A percentile compares a stretch with the other conserved stretches of the same genome.
Evolutionary conservation across 2,113 vertebrate species (phyloP).

Genomic region (Melanerpes formicivorus): DNA sequence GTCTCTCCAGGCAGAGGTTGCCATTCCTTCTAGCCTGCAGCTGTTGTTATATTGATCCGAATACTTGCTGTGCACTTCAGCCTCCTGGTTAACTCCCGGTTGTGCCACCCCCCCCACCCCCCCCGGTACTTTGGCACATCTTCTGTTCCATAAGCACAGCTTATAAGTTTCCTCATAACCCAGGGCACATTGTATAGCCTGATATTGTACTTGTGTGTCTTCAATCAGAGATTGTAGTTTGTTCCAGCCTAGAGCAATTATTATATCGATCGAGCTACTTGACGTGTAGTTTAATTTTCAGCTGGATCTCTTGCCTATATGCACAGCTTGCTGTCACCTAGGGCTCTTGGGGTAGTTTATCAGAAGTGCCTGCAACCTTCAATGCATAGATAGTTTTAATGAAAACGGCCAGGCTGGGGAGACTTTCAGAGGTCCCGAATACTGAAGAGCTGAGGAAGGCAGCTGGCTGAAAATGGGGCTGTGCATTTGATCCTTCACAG

Average conservation of each 20-base stretch:
- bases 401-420: background rate
- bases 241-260: constrained; percentile 56
- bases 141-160: background rate
- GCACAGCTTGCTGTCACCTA: constrained; percentile 7
- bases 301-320: constrained; percentile 18
- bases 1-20: background rate
- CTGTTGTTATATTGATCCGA: background rate
- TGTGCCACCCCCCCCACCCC: background rate
- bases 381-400: background rate
- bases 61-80: background rate
- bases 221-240: constrained; percentile 19
- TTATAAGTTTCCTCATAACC: background rate
- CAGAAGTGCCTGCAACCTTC: background rate
- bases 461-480: background rate
- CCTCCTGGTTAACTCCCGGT: background rate
- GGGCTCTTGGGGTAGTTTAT: constrained; percentile 17
- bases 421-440: background rate
- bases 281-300: constrained; percentile 63
- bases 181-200: background rate
- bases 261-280: constrained; percentile 41
- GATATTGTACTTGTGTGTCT: background rate
- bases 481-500: background rate
- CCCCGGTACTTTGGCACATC: background rate
- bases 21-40: constrained; percentile 1
- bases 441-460: background rate